Evolutionary conservation across 2,113 vertebrate genomes (phyloP), one percentile per base, ranked within the genome.

Genomic region (Callionymus lyra): DNA sequence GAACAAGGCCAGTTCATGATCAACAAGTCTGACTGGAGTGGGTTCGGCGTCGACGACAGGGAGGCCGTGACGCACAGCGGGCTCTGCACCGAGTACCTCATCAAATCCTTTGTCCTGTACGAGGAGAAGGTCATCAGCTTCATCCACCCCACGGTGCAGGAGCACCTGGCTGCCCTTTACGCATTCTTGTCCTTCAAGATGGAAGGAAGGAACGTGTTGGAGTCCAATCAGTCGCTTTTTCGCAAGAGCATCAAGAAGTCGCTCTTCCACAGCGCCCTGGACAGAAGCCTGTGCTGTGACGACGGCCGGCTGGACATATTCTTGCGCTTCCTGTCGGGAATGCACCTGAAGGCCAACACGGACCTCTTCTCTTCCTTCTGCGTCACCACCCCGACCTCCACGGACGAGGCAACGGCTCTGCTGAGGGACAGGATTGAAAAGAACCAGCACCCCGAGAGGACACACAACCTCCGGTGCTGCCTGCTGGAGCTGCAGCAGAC

Each of bases 161-260:
- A 87, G 47, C 85, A 82, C 61, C 36, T 85, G 16, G 84, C 84
- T 10, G 84, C 85, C 16, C 69, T 85, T 6, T 84, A 83, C 17
- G 77, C 27, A 2, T 77, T 78, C 31, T 60, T 81, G 21, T 47
- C 40, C 14, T 82, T 59, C 5, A 68, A 14, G 33, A 72, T 73
- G 34, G 44, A 56, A 0, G 73, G 71, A 4, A 82, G 70, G 56
- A 82, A 78, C 21, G 2, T 79, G 44, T 63, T 83, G 10, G 76
- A 77, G 2, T 33, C 8, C 4, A 8, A 27, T 4, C 21, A 27
- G 4, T 27, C 21, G 21, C 21, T 27, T 8, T 8, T 27, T 27
- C 21, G 21, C 21, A 27, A 27, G 21, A 27, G 8, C 21, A 27
- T 4, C 21, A 27, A 27, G 21, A 27, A 27, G 21, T 8, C 21